Percentiles rank a stretch among this genome's conserved stretches.
Evolutionary conservation across 2,888 invertebrate species (phyloP).

Genomic region (Resseliella maxima): DNA sequence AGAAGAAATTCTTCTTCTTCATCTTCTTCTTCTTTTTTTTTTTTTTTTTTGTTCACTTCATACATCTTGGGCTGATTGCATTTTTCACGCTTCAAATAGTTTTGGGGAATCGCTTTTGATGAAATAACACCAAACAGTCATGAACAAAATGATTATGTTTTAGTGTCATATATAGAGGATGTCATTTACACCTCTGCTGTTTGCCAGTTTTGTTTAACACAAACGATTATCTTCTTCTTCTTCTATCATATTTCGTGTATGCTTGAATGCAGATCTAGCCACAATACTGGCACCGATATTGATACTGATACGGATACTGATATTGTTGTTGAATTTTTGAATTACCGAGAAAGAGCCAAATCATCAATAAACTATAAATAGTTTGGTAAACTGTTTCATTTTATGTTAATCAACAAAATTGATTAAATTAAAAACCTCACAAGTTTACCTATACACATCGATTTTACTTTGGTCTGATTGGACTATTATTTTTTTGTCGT

Average conservation of each 20-base stretch:
- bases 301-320: neutral
- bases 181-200: neutral
- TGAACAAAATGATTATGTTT: neutral
- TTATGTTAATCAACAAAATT: neutral
- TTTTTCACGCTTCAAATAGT: conserved; percentile 4
- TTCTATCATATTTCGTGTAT: too few relatives aligned
- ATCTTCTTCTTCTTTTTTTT: too few relatives aligned
- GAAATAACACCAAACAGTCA: neutral
- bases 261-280: neutral
- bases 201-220: neutral
- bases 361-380: conserved; percentile 34
- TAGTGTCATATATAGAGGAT: neutral
- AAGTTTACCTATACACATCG: neutral
- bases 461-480: neutral
- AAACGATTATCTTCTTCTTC: neutral
- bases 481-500: too few relatives aligned
- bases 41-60: neutral
- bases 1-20: too few relatives aligned
- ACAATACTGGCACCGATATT: neutral
- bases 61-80: neutral
- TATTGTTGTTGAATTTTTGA: conserved; percentile 5
- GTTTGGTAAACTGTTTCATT: neutral
- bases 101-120: neutral
- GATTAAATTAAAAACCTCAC: neutral
- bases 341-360: neutral